Percentiles rank a stretch among this genome's conserved stretches.
These are phyloP conservation scores for Merops nubicus DNA, from an alignment of 2,113 vertebrate species.

Conservation along the genomic window DNA sequence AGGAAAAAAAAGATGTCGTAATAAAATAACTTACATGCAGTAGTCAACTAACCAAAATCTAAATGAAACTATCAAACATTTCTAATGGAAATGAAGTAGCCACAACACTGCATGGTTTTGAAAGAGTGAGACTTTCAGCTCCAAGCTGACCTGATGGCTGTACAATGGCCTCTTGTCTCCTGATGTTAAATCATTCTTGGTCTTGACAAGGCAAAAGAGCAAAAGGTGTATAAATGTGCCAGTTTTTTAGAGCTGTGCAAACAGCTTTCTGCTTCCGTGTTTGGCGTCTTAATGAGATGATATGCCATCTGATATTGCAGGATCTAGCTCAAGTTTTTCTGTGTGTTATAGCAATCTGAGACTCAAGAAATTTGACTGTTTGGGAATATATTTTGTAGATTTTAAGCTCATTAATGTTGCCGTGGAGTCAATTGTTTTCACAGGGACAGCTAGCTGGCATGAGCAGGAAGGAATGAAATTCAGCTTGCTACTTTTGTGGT, in stretches of 20 bases:
- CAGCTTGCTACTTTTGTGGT: background rate
- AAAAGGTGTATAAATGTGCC: background rate
- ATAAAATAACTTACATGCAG: background rate
- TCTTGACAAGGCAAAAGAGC: background rate
- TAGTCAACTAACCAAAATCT: background rate
- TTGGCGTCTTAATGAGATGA: background rate
- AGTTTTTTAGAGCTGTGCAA: conserved; percentile 4
- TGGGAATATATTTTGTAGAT: background rate
- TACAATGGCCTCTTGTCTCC: background rate
- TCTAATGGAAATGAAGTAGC: background rate
- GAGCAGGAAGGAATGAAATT: background rate
- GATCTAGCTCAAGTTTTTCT: background rate
- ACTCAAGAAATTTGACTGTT: background rate
- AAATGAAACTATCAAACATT: background rate
- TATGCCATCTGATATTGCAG: background rate
- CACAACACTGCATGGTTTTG: background rate
- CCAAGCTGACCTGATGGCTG: background rate
- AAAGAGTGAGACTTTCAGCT: background rate
- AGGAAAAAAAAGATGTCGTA: fast-evolving
- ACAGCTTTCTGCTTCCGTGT: conserved; percentile 33
- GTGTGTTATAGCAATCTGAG: background rate
- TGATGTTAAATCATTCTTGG: background rate
- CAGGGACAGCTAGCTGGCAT: background rate
- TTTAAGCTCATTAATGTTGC: background rate
- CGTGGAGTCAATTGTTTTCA: background rate